Evolutionary conservation across 2,113 vertebrate genomes (phyloP).

Genomic region (Stomatorhinus ivindoensis): DNA sequence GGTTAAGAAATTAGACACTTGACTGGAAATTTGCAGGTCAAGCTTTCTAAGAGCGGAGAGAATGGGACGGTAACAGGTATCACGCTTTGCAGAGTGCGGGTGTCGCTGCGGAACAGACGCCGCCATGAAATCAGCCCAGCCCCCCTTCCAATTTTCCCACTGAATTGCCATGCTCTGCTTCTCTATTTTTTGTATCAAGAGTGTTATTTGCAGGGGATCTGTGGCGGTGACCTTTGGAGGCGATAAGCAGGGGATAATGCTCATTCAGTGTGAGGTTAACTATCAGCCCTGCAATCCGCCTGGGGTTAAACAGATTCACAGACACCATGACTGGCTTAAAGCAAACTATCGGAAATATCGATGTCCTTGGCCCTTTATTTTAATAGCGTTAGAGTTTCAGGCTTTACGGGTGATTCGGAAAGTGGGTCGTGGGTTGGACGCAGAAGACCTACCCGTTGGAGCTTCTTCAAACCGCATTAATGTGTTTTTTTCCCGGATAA

Average conservation of each 20-base stretch:
- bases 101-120: too few relatives aligned
- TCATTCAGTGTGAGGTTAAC: neutral
- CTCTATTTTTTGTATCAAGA: neutral
- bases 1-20: slow-evolving; percentile 3
- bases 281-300: neutral
- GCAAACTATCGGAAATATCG: neutral
- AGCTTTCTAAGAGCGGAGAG: neutral
- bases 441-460: neutral
- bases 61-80: neutral
- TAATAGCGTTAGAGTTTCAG: neutral
- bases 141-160: neutral
- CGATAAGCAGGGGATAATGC: neutral
- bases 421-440: neutral
- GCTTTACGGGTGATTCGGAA: neutral
- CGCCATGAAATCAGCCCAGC: neutral
- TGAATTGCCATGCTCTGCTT: neutral
- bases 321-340: neutral
- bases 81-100: neutral
- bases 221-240: neutral
- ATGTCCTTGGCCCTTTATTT: neutral
- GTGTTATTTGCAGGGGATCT: neutral
- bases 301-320: neutral
- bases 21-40: neutral
- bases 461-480: neutral
- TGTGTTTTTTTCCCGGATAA: neutral